Percentiles rank a stretch among this genome's conserved stretches.
Conservation (phyloP, 2,113 vertebrate species). For the Strigops habroptila region DNA sequence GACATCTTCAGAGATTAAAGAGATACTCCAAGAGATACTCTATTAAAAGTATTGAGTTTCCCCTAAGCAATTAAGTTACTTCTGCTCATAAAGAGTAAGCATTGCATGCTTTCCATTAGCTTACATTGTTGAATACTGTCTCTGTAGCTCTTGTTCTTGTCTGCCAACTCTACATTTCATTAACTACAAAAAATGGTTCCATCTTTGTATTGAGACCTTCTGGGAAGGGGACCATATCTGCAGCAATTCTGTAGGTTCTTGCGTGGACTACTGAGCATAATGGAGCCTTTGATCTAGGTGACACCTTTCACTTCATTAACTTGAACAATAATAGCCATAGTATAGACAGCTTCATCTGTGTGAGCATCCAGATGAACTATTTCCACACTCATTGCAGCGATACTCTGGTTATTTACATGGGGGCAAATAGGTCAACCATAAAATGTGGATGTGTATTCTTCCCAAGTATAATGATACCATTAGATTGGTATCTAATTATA, state of each 20-base stretch:
- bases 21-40: neutral
- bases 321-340: neutral
- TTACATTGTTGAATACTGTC: neutral
- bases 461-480: neutral
- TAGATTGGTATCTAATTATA: neutral
- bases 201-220: neutral
- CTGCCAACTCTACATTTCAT: neutral
- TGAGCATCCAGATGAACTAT: neutral
- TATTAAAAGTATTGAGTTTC: neutral
- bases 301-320: slow-evolving; percentile 12
- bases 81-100: neutral
- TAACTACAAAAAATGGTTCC: neutral
- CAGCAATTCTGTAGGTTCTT: neutral
- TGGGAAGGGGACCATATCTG: neutral
- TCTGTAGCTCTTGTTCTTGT: neutral
- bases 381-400: neutral
- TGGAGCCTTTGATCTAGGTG: neutral
- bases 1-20: neutral
- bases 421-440: neutral
- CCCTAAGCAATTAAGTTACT: neutral
- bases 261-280: neutral
- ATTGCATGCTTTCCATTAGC: neutral
- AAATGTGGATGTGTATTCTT: neutral
- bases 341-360: neutral
- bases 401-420: neutral